These are phyloP conservation scores for Kryptopterus vitreolus DNA, from an alignment of 2,797 vertebrate genomes.

Conservation along the genomic window DNA sequence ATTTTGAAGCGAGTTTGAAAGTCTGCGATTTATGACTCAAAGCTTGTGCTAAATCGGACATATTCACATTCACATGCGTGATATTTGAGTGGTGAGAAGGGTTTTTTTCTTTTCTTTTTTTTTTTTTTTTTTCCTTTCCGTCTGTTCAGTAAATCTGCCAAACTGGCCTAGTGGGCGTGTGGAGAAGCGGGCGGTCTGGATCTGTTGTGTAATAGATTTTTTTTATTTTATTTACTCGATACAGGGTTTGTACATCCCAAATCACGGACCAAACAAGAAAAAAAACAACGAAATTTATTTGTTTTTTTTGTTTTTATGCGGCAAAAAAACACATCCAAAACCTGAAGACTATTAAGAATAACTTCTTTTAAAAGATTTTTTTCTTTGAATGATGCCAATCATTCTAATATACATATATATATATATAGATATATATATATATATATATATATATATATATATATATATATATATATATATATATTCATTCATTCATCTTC, in stretches of 20 bases:
- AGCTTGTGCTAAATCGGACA: slow-evolving; percentile 16
- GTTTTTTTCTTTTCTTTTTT: neutral
- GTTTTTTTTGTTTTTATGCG: no score
- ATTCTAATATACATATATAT: no score
- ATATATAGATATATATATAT: no score
- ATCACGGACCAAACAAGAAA: slow-evolving; percentile 15
- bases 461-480: no score
- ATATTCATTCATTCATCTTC: no score
- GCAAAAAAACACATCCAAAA: neutral
- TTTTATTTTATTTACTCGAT: slow-evolving; percentile 46
- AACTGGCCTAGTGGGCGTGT: slow-evolving; percentile 28
- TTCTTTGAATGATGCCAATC: no score
- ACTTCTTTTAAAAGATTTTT: no score
- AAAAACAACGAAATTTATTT: neutral
- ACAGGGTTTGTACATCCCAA: neutral
- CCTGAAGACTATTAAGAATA: neutral
- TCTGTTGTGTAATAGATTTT: slow-evolving; percentile 52
- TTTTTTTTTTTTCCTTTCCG: neutral
- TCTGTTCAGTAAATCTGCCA: slow-evolving; percentile 46
- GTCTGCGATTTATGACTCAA: neutral
- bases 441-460: no score
- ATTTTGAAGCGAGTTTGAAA: neutral
- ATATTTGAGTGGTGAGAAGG: slow-evolving; percentile 15
- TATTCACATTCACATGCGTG: slow-evolving; percentile 20
- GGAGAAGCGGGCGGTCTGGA: slow-evolving; percentile 41